Conservation (phyloP, 2,888 invertebrate species). For the Eupithecia exiguata region DNA sequence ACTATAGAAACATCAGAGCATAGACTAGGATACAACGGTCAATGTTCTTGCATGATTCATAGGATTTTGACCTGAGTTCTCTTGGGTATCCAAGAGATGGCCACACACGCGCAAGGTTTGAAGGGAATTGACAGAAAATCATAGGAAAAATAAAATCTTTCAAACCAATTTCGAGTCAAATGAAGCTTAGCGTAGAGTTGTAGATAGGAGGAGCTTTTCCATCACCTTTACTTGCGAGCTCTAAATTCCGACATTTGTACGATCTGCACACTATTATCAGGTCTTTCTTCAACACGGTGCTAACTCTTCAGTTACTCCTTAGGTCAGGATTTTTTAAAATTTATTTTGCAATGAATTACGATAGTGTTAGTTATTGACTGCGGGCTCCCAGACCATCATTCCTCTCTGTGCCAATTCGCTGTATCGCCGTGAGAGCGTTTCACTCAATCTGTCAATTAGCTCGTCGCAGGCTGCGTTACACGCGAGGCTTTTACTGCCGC, state of each 20-base stretch:
- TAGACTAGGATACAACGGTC: background rate
- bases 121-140: background rate
- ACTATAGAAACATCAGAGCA: background rate
- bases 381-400: slow-evolving; percentile 4
- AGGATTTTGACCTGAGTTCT: too few relatives aligned
- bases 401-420: slow-evolving; percentile 39
- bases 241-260: background rate
- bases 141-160: background rate
- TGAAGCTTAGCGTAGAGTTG: background rate
- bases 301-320: too few relatives aligned
- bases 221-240: background rate
- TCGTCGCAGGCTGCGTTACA: slow-evolving; percentile 21
- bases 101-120: background rate
- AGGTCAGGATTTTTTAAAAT: too few relatives aligned
- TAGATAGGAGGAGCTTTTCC: background rate
- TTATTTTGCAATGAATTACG: too few relatives aligned
- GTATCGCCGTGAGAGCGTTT: slow-evolving; percentile 59
- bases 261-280: background rate
- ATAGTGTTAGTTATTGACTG: background rate
- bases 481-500: slow-evolving; percentile 18
- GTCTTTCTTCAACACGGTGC: too few relatives aligned
- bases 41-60: background rate
- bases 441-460: slow-evolving; percentile 73
- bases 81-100: too few relatives aligned
- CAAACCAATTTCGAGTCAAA: background rate